Evolutionary conservation across 2,797 vertebrate species (phyloP).

Genomic region (Spheniscus humboldti): DNA sequence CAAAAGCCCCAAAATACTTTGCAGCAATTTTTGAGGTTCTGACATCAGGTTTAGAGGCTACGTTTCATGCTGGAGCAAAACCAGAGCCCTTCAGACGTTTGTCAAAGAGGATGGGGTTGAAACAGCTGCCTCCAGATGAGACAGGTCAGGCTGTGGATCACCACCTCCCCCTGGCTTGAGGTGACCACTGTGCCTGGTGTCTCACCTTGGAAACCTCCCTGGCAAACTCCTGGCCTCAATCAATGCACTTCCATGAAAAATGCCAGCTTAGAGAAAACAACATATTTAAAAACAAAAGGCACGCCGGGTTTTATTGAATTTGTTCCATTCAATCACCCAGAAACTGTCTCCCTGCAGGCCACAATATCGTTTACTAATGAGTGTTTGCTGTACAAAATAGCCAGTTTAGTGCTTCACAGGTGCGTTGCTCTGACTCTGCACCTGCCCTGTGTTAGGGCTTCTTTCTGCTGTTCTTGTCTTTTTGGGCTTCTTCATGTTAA

Average conservation of each 20-base stretch:
- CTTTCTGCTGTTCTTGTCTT: neutral
- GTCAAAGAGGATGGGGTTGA: neutral
- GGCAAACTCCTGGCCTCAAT: neutral
- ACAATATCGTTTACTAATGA: neutral
- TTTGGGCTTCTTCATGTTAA: neutral
- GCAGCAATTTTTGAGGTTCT: neutral
- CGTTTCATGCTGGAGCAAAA: neutral
- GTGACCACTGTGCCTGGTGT: rapidly evolving
- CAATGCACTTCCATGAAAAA: neutral
- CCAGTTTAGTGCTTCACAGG: neutral
- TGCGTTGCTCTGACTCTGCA: neutral
- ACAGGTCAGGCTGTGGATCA: neutral
- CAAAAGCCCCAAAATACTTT: neutral
- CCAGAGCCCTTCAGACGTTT: neutral
- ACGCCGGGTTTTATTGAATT: neutral
- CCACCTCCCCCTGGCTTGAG: neutral
- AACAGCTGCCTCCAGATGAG: neutral
- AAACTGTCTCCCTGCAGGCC: conserved; percentile 22
- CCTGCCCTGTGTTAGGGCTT: neutral
- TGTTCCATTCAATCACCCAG: conserved; percentile 41
- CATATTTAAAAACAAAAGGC: conserved; percentile 23
- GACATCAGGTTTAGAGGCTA: neutral
- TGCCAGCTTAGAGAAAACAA: neutral
- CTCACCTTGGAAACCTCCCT: neutral
- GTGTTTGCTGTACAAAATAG: neutral